These are phyloP conservation scores for Orthosia incerta DNA, from an alignment of 2,888 invertebrate genomes.

Conservation along the genomic window DNA sequence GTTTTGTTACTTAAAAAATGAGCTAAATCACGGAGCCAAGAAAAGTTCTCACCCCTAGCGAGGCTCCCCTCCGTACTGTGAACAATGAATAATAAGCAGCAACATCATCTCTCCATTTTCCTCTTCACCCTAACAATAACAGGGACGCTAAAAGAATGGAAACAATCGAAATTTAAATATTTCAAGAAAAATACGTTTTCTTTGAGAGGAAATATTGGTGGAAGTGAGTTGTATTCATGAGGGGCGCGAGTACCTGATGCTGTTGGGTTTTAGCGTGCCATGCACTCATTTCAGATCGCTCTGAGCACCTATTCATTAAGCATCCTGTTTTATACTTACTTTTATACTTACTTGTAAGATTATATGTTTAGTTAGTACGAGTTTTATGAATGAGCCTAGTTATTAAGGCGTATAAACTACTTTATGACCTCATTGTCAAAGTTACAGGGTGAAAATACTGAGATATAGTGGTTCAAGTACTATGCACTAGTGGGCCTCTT, in stretches of 20 bases:
- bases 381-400: constrained; percentile 16
- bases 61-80: constrained; percentile 67
- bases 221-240: constrained; percentile 65
- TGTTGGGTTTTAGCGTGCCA: constrained; percentile 38
- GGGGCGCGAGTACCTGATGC: constrained; percentile 16
- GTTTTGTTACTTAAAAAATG: constrained; percentile 88
- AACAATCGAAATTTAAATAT: constrained; percentile 89
- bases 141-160: constrained; percentile 82
- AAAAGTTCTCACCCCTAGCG: constrained; percentile 78
- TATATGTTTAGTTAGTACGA: constrained; percentile 44
- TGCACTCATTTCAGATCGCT: constrained; percentile 47
- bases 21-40: constrained; percentile 85
- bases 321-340: constrained; percentile 28
- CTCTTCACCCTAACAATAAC: constrained; percentile 84
- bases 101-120: constrained; percentile 89
- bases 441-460: constrained; percentile 8
- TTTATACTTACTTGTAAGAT: constrained; percentile 47
- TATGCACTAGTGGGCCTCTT: neutral
- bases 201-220: constrained; percentile 74
- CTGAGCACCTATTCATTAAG: constrained; percentile 46
- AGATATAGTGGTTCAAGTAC: neutral
- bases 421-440: constrained; percentile 61
- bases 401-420: constrained; percentile 49
- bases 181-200: constrained; percentile 80
- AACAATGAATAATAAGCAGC: constrained; percentile 89